A percentile compares a stretch with the other conserved stretches of the same genome.
phyloP scores from a whole-genome alignment of 2,113 vertebrate genomes.

The Osmerus eperlanus region DNA sequence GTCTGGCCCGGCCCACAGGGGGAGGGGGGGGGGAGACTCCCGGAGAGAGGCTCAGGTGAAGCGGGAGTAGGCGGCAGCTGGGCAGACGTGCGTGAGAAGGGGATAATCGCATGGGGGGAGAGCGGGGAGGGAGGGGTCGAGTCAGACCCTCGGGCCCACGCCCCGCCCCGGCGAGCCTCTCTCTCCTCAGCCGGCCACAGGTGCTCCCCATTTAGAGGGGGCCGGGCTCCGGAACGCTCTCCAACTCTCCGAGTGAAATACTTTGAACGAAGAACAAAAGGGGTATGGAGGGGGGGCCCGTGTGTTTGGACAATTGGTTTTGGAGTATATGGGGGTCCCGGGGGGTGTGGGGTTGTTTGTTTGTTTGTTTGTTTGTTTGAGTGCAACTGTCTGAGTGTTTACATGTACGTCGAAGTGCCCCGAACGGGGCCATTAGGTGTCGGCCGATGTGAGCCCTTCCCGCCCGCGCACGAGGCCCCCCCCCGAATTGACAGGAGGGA shows the following conservation, averaged over 20 bases:
- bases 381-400: neutral
- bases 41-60: neutral
- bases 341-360: neutral
- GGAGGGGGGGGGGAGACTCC: no score
- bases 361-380: neutral
- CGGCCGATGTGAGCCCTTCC: neutral
- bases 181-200: neutral
- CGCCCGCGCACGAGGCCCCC: neutral
- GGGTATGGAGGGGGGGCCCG: neutral
- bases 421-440: neutral
- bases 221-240: neutral
- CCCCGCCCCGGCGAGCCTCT: neutral
- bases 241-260: neutral
- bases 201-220: slow-evolving; percentile 4
- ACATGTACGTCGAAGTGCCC: neutral
- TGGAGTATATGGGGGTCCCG: neutral
- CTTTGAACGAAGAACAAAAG: neutral
- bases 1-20: no score
- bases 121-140: no score
- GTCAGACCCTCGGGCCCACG: neutral
- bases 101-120: neutral
- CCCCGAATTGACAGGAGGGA: neutral
- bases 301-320: neutral
- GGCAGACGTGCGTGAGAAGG: slow-evolving; percentile 1
- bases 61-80: neutral